These are phyloP conservation scores for Cryptotermes secundus DNA, from an alignment of 1,140 invertebrate species.

Conservation along the genomic window DNA sequence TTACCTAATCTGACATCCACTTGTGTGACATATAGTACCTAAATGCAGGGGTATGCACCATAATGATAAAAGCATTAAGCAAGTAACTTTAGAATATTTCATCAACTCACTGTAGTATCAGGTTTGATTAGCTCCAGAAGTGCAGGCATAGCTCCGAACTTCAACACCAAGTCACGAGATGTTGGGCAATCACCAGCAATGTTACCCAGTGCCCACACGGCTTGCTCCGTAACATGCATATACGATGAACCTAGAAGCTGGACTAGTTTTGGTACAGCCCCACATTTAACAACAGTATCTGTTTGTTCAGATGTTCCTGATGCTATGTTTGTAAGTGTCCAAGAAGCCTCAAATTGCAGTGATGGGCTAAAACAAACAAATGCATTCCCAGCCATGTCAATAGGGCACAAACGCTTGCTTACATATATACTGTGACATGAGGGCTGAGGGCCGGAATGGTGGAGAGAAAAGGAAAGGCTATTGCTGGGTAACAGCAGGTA, in stretches of 20 bases:
- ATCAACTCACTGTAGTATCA: conserved; percentile 52
- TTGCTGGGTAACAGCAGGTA: too few species aligned
- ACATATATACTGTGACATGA: too few species aligned
- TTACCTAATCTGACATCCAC: too few species aligned
- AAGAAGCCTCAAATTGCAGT: conserved; percentile 96
- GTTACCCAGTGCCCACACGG: conserved; percentile 97
- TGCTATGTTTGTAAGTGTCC: conserved; percentile 98
- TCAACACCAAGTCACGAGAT: conserved; percentile 74
- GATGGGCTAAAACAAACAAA: conserved; percentile 61
- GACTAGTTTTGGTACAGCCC: conserved; percentile 85
- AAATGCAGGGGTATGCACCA: too few species aligned
- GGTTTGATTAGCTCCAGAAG: conserved; percentile 66
- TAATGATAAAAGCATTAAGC: too few species aligned
- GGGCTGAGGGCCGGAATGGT: too few species aligned
- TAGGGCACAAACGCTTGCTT: too few species aligned
- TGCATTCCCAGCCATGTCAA: conserved; percentile 1
- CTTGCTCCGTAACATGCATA: conserved; percentile 87
- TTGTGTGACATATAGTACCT: too few species aligned
- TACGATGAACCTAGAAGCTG: conserved; percentile 70
- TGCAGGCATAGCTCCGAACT: conserved; percentile 60
- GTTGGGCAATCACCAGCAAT: conserved; percentile 88
- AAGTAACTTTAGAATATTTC: too few species aligned
- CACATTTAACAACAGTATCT: conserved; percentile 65
- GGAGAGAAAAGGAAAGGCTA: too few species aligned
- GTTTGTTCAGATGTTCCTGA: conserved; percentile 79